Evolutionary conservation across 2,888 invertebrate species (phyloP).

Genomic region (Furcula furcula): DNA sequence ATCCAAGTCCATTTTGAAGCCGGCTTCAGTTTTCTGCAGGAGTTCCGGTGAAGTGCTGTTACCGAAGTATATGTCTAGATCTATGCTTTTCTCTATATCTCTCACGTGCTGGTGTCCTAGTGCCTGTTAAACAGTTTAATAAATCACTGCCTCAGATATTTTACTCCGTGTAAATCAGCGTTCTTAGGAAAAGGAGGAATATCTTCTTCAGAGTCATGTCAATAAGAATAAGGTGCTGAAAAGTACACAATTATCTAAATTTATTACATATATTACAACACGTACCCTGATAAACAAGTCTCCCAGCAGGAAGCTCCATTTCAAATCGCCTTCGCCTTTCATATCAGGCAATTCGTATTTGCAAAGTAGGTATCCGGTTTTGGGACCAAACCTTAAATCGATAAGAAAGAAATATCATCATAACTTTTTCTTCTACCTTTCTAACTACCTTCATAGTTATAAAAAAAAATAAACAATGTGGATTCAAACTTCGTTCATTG

Average conservation of each 20-base stretch:
- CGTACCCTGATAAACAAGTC: slow-evolving; percentile 69
- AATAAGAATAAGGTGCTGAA: no score
- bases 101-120: slow-evolving; percentile 64
- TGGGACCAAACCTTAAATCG: slow-evolving; percentile 66
- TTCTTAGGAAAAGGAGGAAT: no score
- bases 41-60: slow-evolving; percentile 53
- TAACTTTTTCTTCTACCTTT: no score
- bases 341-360: slow-evolving; percentile 72
- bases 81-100: slow-evolving; percentile 61
- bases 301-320: slow-evolving; percentile 72
- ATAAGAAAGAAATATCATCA: no score
- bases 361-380: slow-evolving; percentile 67
- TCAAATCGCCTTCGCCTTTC: slow-evolving; percentile 69
- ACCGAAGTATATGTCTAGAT: slow-evolving; percentile 72
- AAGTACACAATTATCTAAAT: no score
- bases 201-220: no score
- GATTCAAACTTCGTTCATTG: no score
- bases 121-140: slow-evolving; percentile 45
- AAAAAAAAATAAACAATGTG: no score
- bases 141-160: no score
- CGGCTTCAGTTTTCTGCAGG: slow-evolving; percentile 58
- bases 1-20: slow-evolving; percentile 74
- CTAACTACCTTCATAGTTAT: no score
- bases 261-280: no score
- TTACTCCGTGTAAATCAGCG: no score